A percentile compares a stretch with the other conserved stretches of the same genome.
phyloP scores from a whole-genome alignment of 2,888 invertebrate genomes.

The Ormyrus pomaceus region DNA sequence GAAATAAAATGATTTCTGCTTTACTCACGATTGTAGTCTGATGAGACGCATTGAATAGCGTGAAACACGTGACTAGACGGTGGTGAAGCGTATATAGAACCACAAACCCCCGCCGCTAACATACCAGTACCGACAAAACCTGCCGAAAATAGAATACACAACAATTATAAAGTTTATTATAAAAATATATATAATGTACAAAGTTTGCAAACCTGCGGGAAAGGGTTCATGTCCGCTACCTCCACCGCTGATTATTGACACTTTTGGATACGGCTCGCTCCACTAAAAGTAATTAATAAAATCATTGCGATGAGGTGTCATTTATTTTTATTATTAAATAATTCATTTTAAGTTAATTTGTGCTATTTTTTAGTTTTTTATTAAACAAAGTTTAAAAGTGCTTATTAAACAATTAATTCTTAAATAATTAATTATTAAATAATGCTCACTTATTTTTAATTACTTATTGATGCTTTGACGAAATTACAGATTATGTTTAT shows the following conservation, averaged over 20 bases:
- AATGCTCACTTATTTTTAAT: no score
- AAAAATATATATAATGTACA: background rate
- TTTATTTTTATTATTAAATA: no score
- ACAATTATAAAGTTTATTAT: background rate
- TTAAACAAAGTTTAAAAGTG: no score
- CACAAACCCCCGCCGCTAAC: conserved; percentile 82
- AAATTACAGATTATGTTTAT: no score
- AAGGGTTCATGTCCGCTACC: conserved; percentile 91
- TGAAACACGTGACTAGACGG: conserved; percentile 82
- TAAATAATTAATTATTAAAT: no score
- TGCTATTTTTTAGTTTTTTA: no score
- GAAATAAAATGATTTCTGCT: background rate
- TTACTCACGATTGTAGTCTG: conserved; percentile 79
- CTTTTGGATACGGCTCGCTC: conserved; percentile 68
- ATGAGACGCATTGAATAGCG: conserved; percentile 80
- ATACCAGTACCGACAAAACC: conserved; percentile 89
- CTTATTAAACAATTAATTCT: no score
- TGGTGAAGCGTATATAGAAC: conserved; percentile 87
- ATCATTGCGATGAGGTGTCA: no score
- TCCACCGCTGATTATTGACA: conserved; percentile 84
- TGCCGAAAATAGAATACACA: conserved; percentile 63
- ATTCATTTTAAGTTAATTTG: no score
- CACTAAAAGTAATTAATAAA: conserved; percentile 60
- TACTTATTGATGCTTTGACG: no score
- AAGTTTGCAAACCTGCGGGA: conserved; percentile 64